Conservation (phyloP, 2,888 invertebrate species). For the Celastrina argiolus region DNA sequence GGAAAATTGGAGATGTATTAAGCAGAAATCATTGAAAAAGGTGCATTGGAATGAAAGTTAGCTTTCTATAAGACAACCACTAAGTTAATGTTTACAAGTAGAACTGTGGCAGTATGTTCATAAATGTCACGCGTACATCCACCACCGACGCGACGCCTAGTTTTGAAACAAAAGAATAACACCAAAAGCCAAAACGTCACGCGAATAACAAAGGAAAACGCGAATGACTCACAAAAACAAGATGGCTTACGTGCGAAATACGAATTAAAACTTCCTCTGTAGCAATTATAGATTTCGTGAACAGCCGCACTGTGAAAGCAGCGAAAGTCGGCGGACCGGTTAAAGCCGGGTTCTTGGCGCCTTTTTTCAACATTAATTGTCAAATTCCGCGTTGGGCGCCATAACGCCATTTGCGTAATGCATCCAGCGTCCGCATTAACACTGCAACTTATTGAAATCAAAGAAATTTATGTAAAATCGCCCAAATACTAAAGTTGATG, state of each 20-base stretch:
- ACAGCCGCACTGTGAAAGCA: constrained; percentile 56
- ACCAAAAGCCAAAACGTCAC: not conserved
- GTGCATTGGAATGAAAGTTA: too few species aligned
- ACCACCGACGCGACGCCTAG: not conserved
- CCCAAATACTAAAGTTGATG: too few species aligned
- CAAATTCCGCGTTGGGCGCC: constrained; percentile 16
- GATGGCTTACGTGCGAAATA: constrained; percentile 19
- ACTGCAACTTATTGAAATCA: not conserved
- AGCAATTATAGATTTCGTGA: constrained; percentile 50
- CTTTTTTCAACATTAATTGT: constrained; percentile 9
- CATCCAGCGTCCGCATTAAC: not conserved
- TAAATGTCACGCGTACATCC: not conserved
- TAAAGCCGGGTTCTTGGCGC: constrained; percentile 35
- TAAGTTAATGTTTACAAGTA: not conserved
- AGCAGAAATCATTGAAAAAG: too few species aligned
- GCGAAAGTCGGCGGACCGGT: constrained; percentile 67
- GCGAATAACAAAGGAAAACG: constrained; percentile 23
- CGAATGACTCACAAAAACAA: constrained; percentile 20
- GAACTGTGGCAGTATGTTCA: not conserved
- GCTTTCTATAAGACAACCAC: too few species aligned
- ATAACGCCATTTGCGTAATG: constrained; percentile 10
- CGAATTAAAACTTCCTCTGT: constrained; percentile 21
- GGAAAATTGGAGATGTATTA: not conserved
- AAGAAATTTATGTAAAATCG: too few species aligned
- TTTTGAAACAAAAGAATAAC: constrained; percentile 15